phyloP scores from a whole-genome alignment of 2,113 vertebrate species.

The Thryonomys swinderianus region DNA sequence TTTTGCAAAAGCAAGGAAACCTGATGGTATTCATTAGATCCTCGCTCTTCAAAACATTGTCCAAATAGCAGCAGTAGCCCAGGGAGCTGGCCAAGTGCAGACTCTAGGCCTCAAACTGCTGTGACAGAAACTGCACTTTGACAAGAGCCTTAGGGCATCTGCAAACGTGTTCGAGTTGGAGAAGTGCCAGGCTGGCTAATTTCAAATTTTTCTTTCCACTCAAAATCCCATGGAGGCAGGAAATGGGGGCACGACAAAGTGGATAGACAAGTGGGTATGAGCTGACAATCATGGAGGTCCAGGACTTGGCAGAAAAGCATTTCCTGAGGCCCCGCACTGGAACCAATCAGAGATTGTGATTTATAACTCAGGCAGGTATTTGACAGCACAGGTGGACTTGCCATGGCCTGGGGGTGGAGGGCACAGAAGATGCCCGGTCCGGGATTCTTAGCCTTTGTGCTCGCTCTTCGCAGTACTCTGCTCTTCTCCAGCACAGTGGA shows the following conservation, averaged over 20 bases:
- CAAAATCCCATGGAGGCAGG: neutral
- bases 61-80: neutral
- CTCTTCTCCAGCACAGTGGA: neutral
- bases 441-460: neutral
- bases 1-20: slow-evolving; percentile 3
- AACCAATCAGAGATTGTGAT: neutral
- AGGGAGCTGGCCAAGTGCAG: neutral
- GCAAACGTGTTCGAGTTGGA: neutral
- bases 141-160: neutral
- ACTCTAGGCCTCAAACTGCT: neutral
- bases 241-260: neutral
- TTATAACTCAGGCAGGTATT: neutral
- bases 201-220: slow-evolving; percentile 28
- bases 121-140: neutral
- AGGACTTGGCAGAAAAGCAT: neutral
- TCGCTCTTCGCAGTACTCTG: neutral
- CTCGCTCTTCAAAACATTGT: neutral
- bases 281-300: neutral
- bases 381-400: neutral
- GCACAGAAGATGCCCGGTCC: neutral
- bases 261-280: neutral
- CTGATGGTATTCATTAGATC: neutral
- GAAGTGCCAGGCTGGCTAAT: neutral
- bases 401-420: neutral
- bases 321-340: neutral